These are phyloP conservation scores for Chloroceryle inda DNA, from an alignment of 2,797 vertebrate species.

Conservation along the genomic window DNA sequence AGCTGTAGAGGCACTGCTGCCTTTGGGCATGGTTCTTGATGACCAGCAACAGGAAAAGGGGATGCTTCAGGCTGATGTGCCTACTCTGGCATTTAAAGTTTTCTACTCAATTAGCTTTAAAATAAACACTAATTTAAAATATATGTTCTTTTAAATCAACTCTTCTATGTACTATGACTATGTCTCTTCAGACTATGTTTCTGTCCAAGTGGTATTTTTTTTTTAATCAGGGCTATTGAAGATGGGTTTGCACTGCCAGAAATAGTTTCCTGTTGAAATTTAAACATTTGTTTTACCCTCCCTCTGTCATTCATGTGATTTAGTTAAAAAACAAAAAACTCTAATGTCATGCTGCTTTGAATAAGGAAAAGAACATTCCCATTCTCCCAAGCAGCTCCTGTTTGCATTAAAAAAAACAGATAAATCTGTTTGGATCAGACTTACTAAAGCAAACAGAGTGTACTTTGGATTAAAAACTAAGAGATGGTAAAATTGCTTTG, in stretches of 20 bases:
- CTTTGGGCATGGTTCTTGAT: background rate
- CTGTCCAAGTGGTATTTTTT: background rate
- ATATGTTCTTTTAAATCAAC: background rate
- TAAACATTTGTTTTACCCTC: background rate
- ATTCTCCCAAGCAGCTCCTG: background rate
- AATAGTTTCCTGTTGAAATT: background rate
- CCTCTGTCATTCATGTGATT: background rate
- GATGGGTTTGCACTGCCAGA: background rate
- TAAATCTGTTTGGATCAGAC: background rate
- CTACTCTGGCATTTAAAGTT: background rate
- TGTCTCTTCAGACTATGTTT: background rate
- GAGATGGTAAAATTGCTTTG: background rate
- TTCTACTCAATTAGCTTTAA: background rate
- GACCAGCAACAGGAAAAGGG: background rate
- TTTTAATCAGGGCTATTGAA: background rate
- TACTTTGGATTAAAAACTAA: constrained; percentile 15
- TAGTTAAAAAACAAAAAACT: background rate
- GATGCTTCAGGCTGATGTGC: background rate
- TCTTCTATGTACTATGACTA: background rate
- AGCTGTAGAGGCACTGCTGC: background rate
- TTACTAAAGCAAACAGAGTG: background rate
- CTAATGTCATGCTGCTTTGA: background rate
- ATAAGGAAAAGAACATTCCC: background rate
- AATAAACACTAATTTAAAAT: background rate
- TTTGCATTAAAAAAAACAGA: background rate